Conservation (phyloP, 2,888 invertebrate species). For the Tetragonula carbonaria region DNA sequence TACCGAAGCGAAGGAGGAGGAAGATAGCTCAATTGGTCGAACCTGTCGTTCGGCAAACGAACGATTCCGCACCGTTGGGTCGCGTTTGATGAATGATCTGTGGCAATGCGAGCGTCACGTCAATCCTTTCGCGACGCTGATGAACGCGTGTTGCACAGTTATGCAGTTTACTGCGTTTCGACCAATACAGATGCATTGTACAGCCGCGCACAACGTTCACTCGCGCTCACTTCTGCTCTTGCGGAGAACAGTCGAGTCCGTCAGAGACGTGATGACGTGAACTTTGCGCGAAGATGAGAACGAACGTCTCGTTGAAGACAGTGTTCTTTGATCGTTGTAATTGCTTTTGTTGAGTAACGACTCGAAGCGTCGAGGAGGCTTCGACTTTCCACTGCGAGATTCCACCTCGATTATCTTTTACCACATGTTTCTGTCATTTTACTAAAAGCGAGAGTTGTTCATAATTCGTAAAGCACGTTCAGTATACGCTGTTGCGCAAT, state of each 20-base stretch:
- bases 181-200: neutral
- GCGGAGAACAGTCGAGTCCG: neutral
- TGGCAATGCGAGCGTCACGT: slow-evolving; percentile 20
- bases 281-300: neutral
- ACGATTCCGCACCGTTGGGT: slow-evolving; percentile 16
- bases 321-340: neutral
- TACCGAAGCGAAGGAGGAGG: neutral
- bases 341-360: neutral
- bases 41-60: slow-evolving; percentile 28
- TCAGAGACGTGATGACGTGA: neutral
- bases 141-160: slow-evolving; percentile 11
- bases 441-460: neutral
- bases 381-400: neutral
- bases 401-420: neutral
- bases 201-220: too few relatives aligned
- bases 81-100: slow-evolving; percentile 22
- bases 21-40: slow-evolving; percentile 25
- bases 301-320: too few relatives aligned
- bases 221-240: neutral
- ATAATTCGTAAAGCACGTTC: too few relatives aligned
- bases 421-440: neutral
- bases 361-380: neutral
- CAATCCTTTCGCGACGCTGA: slow-evolving; percentile 11
- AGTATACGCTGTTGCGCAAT: neutral
- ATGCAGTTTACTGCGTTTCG: slow-evolving; percentile 13